These are phyloP conservation scores for Drosophila arizonae DNA, from an alignment of 1,140 invertebrate species.

Conservation along the genomic window DNA sequence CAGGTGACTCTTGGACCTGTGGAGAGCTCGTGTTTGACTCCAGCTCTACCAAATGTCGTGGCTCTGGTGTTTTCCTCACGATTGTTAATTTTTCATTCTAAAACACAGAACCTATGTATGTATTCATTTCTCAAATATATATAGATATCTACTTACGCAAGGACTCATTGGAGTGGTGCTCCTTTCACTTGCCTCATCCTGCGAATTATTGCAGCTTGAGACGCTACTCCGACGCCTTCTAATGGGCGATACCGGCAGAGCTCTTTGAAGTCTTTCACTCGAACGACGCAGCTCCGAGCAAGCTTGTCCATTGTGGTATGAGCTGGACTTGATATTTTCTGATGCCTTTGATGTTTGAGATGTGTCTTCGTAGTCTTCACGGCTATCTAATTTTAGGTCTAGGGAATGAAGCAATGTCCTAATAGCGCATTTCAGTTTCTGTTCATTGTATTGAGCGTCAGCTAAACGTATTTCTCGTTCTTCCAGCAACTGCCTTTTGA, in stretches of 20 bases:
- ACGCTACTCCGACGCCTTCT: conserved; percentile 9
- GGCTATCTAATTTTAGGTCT: conserved; percentile 9
- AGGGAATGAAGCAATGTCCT: conserved; percentile 5
- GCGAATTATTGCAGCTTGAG: background rate
- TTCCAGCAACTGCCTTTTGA: conserved; percentile 39
- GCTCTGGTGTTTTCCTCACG: conserved; percentile 18
- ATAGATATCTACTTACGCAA: background rate
- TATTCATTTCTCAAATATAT: background rate
- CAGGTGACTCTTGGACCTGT: background rate
- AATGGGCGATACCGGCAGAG: conserved; percentile 2
- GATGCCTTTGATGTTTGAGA: background rate
- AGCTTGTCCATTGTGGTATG: conserved; percentile 4
- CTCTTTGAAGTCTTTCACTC: conserved; percentile 7
- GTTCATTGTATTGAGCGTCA: conserved; percentile 25
- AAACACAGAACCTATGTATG: background rate
- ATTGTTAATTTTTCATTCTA: background rate
- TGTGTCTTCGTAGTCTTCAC: background rate
- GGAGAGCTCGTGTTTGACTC: conserved; percentile 1
- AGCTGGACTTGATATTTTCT: background rate
- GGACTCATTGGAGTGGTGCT: background rate
- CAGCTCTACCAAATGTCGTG: conserved; percentile 20
- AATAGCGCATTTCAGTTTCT: conserved; percentile 34
- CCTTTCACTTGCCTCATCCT: background rate
- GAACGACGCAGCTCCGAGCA: conserved; percentile 24
- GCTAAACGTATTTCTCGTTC: conserved; percentile 34